Evolutionary conservation across 2,113 vertebrate genomes (phyloP).

Genomic region (Paratilapia polleni): DNA sequence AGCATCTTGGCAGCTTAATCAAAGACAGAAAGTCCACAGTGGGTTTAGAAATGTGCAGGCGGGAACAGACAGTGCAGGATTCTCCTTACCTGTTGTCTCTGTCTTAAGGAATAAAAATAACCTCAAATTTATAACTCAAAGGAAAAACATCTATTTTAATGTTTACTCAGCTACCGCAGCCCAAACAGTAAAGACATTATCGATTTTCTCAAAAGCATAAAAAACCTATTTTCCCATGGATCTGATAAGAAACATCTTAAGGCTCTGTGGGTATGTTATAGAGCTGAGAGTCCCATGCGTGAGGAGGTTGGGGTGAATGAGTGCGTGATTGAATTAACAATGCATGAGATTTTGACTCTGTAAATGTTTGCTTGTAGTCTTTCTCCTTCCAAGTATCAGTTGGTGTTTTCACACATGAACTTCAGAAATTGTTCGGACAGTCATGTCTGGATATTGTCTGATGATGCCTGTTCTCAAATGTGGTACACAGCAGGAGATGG

Average conservation of each 20-base stretch:
- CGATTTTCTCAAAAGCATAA: neutral
- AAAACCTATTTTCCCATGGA: neutral
- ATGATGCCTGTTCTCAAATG: neutral
- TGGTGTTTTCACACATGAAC: neutral
- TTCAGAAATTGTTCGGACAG: neutral
- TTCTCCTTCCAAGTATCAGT: neutral
- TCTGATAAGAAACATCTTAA: neutral
- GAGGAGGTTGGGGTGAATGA: neutral
- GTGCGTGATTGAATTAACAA: constrained; percentile 9
- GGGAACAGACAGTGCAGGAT: constrained; percentile 40
- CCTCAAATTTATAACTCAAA: neutral
- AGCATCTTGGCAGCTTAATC: constrained; percentile 63
- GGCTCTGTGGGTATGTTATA: neutral
- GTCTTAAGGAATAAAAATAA: constrained; percentile 31
- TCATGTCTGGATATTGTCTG: neutral
- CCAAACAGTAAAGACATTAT: neutral
- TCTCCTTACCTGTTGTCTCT: constrained; percentile 37
- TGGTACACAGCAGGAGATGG: neutral
- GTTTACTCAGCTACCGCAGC: neutral
- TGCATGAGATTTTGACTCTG: neutral
- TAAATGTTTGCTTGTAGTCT: neutral
- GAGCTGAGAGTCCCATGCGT: neutral
- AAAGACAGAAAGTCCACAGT: constrained; percentile 52
- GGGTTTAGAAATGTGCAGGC: constrained; percentile 51
- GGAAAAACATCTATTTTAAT: neutral